Conservation (phyloP, 2,797 vertebrate species). For the Melopsittacus undulatus region DNA sequence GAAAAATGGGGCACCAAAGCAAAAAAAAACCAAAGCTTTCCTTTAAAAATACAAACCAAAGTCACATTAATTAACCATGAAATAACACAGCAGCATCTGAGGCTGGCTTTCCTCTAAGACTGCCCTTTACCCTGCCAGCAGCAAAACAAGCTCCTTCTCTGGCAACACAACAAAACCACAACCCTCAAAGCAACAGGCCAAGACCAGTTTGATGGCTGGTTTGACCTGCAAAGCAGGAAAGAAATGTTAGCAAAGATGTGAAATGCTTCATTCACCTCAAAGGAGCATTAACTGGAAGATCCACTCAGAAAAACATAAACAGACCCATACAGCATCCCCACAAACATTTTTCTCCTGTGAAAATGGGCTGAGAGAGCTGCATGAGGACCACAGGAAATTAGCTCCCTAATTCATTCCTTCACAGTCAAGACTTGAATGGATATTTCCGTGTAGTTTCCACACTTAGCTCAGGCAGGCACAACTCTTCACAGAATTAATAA, state of each 20-base stretch:
- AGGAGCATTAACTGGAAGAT: accelerated
- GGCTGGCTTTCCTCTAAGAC: no score
- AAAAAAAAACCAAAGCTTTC: accelerated
- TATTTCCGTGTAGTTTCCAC: not conserved
- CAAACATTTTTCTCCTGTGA: not conserved
- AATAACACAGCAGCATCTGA: accelerated
- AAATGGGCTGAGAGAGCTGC: not conserved
- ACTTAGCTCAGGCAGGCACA: not conserved
- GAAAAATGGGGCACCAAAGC: not conserved
- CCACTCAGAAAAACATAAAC: accelerated
- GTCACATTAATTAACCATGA: not conserved
- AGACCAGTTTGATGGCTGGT: not conserved
- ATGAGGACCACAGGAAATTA: not conserved
- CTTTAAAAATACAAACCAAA: not conserved
- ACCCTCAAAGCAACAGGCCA: not conserved
- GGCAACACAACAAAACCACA: not conserved
- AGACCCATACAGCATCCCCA: not conserved
- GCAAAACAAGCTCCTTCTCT: not conserved
- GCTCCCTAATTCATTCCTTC: not conserved
- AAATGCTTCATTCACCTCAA: accelerated
- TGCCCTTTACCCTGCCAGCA: not conserved
- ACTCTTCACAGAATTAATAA: not conserved
- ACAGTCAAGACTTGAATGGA: not conserved
- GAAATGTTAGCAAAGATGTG: accelerated
- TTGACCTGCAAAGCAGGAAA: not conserved